Evolutionary conservation across 2,797 vertebrate genomes (phyloP).

Genomic region (Neopelma chrysocephalum): DNA sequence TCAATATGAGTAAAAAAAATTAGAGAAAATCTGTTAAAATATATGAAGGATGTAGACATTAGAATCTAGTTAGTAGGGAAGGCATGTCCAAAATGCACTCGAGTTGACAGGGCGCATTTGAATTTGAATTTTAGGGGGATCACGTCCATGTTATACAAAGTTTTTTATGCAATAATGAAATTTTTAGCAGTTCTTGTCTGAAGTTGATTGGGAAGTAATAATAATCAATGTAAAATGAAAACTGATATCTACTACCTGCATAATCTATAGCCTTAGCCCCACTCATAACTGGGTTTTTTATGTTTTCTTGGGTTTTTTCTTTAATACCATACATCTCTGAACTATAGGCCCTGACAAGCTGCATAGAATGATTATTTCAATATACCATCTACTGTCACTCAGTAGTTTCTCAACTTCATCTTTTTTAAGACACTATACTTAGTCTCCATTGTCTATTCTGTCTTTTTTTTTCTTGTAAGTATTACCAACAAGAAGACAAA

Average conservation of each 20-base stretch:
- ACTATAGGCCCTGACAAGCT: background rate
- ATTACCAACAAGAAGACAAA: background rate
- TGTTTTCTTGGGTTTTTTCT: background rate
- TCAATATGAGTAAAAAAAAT: background rate
- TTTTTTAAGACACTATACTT: background rate
- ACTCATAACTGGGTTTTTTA: background rate
- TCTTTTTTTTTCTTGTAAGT: background rate
- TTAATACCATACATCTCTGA: background rate
- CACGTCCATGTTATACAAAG: background rate
- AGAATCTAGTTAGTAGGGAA: background rate
- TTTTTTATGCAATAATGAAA: background rate
- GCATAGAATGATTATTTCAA: background rate
- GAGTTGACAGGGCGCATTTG: background rate
- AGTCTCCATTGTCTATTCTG: background rate
- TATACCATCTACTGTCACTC: background rate
- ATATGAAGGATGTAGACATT: background rate
- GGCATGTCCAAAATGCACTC: background rate
- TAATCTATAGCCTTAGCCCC: background rate
- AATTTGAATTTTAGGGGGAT: background rate
- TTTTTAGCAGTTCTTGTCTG: background rate
- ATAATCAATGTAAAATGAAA: background rate
- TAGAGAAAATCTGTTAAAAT: background rate
- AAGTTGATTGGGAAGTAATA: background rate
- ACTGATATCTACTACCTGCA: background rate
- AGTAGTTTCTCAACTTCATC: background rate